Conservation (phyloP, 2,797 vertebrate genomes). For the Garrulus glandarius region DNA sequence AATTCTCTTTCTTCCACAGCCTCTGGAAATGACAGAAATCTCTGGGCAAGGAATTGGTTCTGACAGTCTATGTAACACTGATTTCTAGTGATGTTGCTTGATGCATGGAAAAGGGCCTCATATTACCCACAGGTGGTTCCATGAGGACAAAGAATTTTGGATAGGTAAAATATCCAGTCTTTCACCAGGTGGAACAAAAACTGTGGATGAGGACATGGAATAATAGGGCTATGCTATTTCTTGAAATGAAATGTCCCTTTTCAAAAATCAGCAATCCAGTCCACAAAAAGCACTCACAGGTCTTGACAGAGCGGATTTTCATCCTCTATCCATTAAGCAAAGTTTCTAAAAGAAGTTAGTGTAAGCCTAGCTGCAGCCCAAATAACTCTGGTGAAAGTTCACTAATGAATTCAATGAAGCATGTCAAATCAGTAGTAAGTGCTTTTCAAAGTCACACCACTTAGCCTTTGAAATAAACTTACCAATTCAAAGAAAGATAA, state of each 20-base stretch:
- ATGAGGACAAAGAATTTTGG: not conserved
- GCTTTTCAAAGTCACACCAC: not conserved
- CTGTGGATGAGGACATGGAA: not conserved
- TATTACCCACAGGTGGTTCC: not conserved
- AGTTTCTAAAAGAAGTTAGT: not conserved
- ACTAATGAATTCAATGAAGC: not conserved
- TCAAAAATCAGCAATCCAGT: not conserved
- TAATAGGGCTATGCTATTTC: not conserved
- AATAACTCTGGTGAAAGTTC: not conserved
- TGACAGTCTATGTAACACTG: not conserved
- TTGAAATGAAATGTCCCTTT: not conserved
- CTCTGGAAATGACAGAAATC: not conserved
- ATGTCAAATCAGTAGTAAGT: not conserved
- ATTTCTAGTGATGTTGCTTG: not conserved
- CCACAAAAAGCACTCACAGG: not conserved
- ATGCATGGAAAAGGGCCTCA: not conserved
- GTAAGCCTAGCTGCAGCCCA: not conserved
- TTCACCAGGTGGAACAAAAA: not conserved
- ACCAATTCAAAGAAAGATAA: not conserved
- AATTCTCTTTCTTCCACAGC: not conserved
- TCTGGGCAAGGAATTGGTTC: not conserved
- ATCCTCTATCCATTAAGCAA: not conserved
- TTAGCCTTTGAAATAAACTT: not conserved
- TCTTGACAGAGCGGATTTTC: not conserved
- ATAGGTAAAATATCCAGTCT: not conserved